Evolutionary conservation across 2,888 invertebrate genomes (phyloP), one percentile per base, ranked within the genome.

Genomic region (Chrysotoxum bicinctum): DNA sequence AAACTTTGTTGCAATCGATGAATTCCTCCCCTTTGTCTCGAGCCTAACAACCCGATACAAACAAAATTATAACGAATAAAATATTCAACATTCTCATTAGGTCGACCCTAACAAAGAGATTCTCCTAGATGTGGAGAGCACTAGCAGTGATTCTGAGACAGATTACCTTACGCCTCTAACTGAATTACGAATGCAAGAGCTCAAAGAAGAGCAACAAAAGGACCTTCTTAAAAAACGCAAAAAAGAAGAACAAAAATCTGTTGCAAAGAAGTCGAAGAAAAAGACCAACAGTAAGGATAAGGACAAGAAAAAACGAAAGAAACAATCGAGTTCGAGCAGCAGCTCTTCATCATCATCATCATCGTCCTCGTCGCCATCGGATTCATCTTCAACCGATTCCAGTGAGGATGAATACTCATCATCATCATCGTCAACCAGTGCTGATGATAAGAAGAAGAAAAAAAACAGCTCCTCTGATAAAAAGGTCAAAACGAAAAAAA

Each of bases 61-160:
- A 21, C 0, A 26, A 50, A 30, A 8, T 10, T 5, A 54, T 32
- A 32, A 32, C 54, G 16, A 32, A 10, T 3, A 1, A 26, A 30
- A 16, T 54, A 16, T 12, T 32, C 23, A 23, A 26, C 0, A 14
- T 7, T 8, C n/a, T 2, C 4, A 16, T 52, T 52, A 94, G 94
- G 95, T 98, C 30, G 98, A 98, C 90, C 98, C 98, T 0, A 96
- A 97, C 90, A 98, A 97, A 90, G 98, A 98, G 90, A 96, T 97
- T 88, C 96, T 98, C 2, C 91, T 98, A 75, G 98, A 98, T 91
- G 97, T 98, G 0, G 98, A 98, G 90, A 98, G 98, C 89, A 98
- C 98, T 5, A 98, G 98, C 89, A 98, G 97, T 82, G 98, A 98
- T 89, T 96, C 96, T 23, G 94, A 95, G 80, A 93, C 94, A 52